phyloP scores from a whole-genome alignment of 2,888 invertebrate genomes.

The Biston stratarius region DNA sequence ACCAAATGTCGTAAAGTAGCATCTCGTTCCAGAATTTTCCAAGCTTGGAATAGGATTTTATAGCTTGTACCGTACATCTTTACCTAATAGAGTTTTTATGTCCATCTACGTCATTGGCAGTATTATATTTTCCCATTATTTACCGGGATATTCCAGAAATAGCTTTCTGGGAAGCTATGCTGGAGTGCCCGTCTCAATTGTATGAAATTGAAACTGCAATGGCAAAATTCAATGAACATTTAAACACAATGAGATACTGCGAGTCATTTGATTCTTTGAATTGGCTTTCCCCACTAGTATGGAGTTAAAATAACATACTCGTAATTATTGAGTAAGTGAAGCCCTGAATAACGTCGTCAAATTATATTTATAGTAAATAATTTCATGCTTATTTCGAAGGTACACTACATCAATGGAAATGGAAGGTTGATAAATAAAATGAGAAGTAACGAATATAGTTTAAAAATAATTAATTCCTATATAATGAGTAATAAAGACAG shows the following conservation, averaged over 20 bases:
- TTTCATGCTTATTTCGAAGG: too few relatives aligned
- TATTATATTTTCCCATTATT: slow-evolving; percentile 2
- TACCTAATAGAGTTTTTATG: slow-evolving; percentile 46
- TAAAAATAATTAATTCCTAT: too few relatives aligned
- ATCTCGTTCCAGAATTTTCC: slow-evolving; percentile 50
- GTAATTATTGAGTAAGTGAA: too few relatives aligned
- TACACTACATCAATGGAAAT: too few relatives aligned
- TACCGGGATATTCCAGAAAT: background rate
- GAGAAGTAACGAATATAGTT: too few relatives aligned
- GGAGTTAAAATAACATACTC: too few relatives aligned
- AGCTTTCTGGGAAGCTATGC: too few relatives aligned
- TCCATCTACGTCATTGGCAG: slow-evolving; percentile 20
- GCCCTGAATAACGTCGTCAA: too few relatives aligned
- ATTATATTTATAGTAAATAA: too few relatives aligned
- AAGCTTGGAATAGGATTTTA: slow-evolving; percentile 55
- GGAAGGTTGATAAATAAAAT: too few relatives aligned
- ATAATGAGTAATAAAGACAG: too few relatives aligned
- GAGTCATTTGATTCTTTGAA: background rate
- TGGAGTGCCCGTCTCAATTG: background rate
- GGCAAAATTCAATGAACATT: background rate
- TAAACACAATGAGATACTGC: background rate
- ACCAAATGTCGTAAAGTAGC: slow-evolving; percentile 55
- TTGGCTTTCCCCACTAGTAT: background rate
- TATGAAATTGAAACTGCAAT: background rate
- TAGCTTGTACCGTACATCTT: slow-evolving; percentile 49